phyloP scores from a whole-genome alignment of 2,113 vertebrate species.

The Phalacrocorax pelagicus region DNA sequence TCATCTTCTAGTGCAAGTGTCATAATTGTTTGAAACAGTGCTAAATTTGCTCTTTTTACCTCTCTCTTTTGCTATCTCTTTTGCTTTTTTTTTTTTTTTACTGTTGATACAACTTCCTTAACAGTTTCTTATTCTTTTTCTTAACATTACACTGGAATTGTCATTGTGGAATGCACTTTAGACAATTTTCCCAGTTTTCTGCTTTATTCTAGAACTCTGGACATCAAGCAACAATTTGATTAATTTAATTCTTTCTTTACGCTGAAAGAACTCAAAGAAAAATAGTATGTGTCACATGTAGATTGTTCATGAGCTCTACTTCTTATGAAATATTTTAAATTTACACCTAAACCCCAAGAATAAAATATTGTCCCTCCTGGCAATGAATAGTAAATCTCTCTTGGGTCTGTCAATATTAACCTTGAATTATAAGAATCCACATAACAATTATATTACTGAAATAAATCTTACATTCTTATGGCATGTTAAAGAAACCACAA shows the following conservation, averaged over 20 bases:
- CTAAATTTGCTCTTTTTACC: background rate
- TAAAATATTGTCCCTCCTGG: background rate
- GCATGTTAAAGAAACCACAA: background rate
- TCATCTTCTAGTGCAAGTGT: background rate
- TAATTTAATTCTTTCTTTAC: background rate
- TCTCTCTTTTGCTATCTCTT: background rate
- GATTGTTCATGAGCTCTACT: background rate
- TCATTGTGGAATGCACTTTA: background rate
- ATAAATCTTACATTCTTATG: background rate
- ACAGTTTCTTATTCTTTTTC: background rate
- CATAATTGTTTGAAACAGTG: accelerated
- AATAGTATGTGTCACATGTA: background rate
- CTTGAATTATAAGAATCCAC: background rate
- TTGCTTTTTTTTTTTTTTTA: background rate
- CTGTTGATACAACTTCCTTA: background rate
- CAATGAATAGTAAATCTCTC: background rate
- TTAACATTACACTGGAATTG: background rate
- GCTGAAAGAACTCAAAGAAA: background rate
- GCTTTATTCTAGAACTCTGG: background rate
- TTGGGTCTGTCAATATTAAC: background rate
- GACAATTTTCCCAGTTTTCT: background rate
- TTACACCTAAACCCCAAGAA: background rate
- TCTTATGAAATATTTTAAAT: background rate
- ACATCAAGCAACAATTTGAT: background rate
- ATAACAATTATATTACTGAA: background rate